phyloP scores from a whole-genome alignment of 2,113 vertebrate species.

The Oceanodroma tethys region DNA sequence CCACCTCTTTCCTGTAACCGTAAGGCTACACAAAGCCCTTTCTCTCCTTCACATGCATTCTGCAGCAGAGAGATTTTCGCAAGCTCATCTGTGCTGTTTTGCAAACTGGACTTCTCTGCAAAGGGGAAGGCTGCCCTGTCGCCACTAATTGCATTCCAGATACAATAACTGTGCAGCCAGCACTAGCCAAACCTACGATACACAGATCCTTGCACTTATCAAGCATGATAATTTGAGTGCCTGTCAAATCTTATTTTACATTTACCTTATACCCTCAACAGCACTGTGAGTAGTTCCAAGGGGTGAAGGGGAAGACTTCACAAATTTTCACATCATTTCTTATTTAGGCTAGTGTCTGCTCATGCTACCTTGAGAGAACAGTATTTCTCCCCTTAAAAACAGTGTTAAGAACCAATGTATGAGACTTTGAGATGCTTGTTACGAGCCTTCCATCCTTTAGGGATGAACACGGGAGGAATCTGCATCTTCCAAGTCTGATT shows the following conservation, averaged over 20 bases:
- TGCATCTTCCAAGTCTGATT: background rate
- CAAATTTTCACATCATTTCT: background rate
- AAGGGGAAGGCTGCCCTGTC: background rate
- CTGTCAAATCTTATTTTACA: background rate
- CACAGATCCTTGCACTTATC: background rate
- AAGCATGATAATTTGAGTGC: background rate
- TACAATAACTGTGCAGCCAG: background rate
- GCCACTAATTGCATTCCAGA: background rate
- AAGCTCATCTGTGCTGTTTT: background rate
- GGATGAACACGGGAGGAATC: background rate
- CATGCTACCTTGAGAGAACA: background rate
- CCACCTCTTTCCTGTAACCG: background rate
- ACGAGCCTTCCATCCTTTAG: background rate
- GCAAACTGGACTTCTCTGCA: background rate
- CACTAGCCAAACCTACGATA: background rate
- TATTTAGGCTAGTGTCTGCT: background rate
- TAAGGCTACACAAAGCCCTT: background rate
- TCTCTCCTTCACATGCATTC: background rate
- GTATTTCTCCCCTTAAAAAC: background rate
- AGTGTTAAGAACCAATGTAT: rapidly evolving
- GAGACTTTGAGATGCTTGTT: background rate
- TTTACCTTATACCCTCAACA: background rate
- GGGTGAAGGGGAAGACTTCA: background rate
- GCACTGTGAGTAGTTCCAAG: background rate
- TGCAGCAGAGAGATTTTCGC: background rate